Evolutionary conservation across 1,140 invertebrate species (phyloP).

Genomic region (Polypedilum vanderplanki): DNA sequence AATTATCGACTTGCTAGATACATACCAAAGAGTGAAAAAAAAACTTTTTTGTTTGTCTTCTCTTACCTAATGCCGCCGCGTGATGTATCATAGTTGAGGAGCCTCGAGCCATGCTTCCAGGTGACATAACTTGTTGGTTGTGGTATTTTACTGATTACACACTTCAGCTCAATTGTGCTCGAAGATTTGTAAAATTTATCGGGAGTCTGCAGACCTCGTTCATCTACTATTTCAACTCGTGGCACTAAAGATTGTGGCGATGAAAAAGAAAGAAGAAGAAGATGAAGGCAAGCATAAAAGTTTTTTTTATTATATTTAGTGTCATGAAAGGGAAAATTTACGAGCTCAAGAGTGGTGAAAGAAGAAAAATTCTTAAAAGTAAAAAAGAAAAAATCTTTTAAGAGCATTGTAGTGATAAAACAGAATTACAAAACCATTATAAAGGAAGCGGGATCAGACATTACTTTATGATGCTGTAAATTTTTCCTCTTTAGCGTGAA

Average conservation of each 20-base stretch:
- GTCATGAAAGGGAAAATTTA: neutral
- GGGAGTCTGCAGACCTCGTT: slow-evolving; percentile 64
- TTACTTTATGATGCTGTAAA: neutral
- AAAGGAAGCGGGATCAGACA: no score
- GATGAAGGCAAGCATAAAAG: slow-evolving; percentile 26
- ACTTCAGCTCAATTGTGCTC: slow-evolving; percentile 77
- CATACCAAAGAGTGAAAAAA: no score
- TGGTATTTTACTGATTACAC: slow-evolving; percentile 72
- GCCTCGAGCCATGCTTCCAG: slow-evolving; percentile 68
- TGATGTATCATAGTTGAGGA: slow-evolving; percentile 77
- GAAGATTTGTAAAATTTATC: slow-evolving; percentile 83
- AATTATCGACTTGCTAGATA: no score
- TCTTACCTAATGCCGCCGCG: slow-evolving; percentile 72
- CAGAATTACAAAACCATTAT: no score
- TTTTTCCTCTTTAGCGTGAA: no score
- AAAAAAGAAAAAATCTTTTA: no score
- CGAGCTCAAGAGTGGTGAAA: no score
- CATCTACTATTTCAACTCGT: slow-evolving; percentile 75
- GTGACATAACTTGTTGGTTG: slow-evolving; percentile 69
- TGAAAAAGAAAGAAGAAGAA: slow-evolving; percentile 22
- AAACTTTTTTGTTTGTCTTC: neutral
- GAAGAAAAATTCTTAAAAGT: no score
- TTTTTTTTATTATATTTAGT: slow-evolving; percentile 3
- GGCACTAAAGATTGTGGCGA: slow-evolving; percentile 55
- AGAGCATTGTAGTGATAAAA: no score